These are phyloP conservation scores for Hydrophis major DNA, from an alignment of 2,797 vertebrate genomes.

Conservation along the genomic window DNA sequence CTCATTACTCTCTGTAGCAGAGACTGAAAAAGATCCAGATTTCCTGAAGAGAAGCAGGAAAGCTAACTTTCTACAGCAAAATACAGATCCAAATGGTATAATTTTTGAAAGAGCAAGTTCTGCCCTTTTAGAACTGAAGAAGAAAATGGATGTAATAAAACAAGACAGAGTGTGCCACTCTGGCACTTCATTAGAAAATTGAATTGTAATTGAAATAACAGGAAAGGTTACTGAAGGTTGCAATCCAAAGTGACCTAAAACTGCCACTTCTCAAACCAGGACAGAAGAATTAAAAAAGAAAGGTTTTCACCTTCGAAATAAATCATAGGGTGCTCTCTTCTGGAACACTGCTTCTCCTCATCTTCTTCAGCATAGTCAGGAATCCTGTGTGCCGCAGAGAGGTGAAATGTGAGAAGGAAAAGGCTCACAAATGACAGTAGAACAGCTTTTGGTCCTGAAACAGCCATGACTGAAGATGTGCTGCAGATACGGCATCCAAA, in stretches of 20 bases:
- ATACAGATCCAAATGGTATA: not conserved
- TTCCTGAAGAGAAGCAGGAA: not conserved
- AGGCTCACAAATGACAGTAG: conserved; percentile 79
- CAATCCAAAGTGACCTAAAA: conserved; percentile 40
- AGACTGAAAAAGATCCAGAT: not conserved
- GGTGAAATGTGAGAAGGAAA: conserved; percentile 75
- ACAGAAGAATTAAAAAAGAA: not conserved
- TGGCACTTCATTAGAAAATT: not conserved
- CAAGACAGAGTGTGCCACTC: not conserved
- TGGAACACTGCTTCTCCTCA: conserved; percentile 75
- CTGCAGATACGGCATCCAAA: conserved; percentile 83
- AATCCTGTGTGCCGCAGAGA: conserved; percentile 73
- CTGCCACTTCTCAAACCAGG: conserved; percentile 33
- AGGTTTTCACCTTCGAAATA: conserved; percentile 87
- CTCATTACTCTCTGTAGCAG: not conserved
- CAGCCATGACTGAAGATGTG: conserved; percentile 83
- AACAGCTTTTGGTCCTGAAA: conserved; percentile 76
- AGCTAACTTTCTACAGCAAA: not conserved
- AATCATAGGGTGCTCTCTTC: conserved; percentile 89
- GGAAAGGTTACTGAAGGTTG: not conserved
- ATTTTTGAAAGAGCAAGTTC: not conserved
- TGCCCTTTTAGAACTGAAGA: not conserved
- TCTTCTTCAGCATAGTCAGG: conserved; percentile 64
- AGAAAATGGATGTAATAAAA: not conserved
- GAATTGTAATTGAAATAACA: not conserved